phyloP scores from a whole-genome alignment of 1,140 invertebrate species.

The Ips typographus region DNA sequence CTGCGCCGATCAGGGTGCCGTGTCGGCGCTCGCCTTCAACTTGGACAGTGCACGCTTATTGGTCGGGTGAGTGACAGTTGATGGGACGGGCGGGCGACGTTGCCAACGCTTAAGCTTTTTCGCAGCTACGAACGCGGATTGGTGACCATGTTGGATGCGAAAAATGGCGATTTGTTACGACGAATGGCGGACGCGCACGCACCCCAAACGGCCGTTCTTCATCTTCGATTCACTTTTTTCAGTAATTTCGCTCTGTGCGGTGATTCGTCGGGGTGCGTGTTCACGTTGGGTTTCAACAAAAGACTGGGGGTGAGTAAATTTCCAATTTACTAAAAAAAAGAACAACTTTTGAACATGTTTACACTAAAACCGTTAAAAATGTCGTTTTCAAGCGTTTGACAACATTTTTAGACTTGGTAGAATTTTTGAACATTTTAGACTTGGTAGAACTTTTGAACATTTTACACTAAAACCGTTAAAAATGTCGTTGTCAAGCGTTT shows the following conservation, averaged over 20 bases:
- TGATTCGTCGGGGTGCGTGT: constrained; percentile 97
- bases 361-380: too few relatives aligned
- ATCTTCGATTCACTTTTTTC: constrained; percentile 69
- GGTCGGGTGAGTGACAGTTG: constrained; percentile 63
- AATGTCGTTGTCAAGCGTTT: too few relatives aligned
- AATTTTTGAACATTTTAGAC: too few relatives aligned
- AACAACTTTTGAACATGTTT: background rate
- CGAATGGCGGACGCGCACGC: constrained; percentile 84
- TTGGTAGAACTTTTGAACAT: too few relatives aligned
- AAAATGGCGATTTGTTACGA: constrained; percentile 74
- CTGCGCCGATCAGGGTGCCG: constrained; percentile 74
- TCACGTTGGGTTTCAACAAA: constrained; percentile 89
- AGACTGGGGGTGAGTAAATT: constrained; percentile 71
- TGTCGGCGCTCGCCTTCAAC: constrained; percentile 86
- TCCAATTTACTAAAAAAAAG: background rate
- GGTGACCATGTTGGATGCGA: constrained; percentile 80
- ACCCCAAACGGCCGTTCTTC: constrained; percentile 82
- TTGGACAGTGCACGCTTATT: constrained; percentile 82
- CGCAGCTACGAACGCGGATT: constrained; percentile 75
- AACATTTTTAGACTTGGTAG: too few relatives aligned
- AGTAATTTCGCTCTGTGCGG: constrained; percentile 74
- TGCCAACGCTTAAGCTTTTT: too few relatives aligned
- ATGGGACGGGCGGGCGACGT: too few relatives aligned
- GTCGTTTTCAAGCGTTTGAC: too few relatives aligned
- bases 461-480: too few relatives aligned